Percentiles rank a stretch among this genome's conserved stretches.
Evolutionary conservation across 2,113 vertebrate genomes (phyloP).

Genomic region (Trogon surrucura): DNA sequence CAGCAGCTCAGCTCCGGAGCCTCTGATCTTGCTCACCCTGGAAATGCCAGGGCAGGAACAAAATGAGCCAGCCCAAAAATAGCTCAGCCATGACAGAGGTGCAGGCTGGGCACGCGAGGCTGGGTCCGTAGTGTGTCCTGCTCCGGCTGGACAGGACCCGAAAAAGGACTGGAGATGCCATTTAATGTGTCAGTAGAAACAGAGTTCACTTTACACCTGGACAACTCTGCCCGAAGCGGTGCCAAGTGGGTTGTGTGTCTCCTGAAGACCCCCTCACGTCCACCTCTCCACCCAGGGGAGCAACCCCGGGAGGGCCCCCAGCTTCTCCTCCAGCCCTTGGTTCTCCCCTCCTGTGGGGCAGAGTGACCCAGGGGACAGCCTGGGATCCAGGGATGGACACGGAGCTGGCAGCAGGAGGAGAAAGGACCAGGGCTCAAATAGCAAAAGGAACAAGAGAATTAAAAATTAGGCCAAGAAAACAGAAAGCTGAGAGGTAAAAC

Average conservation of each 20-base stretch:
- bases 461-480: neutral
- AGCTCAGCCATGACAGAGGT: neutral
- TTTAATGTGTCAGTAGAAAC: neutral
- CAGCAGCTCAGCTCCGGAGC: neutral
- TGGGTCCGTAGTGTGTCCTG: neutral
- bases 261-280: neutral
- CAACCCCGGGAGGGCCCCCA: neutral
- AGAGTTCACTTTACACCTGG: neutral
- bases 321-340: neutral
- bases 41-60: conserved; percentile 47
- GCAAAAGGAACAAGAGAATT: neutral
- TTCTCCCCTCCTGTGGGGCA: neutral
- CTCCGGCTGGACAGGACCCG: neutral
- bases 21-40: neutral
- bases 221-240: neutral
- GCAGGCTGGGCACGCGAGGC: neutral
- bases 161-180: neutral
- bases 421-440: neutral
- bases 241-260: neutral
- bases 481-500: neutral
- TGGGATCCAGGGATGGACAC: neutral
- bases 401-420: neutral
- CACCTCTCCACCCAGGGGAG: neutral
- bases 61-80: neutral
- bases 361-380: neutral